phyloP scores from a whole-genome alignment of 2,113 vertebrate species.

The Corynorhinus townsendii region DNA sequence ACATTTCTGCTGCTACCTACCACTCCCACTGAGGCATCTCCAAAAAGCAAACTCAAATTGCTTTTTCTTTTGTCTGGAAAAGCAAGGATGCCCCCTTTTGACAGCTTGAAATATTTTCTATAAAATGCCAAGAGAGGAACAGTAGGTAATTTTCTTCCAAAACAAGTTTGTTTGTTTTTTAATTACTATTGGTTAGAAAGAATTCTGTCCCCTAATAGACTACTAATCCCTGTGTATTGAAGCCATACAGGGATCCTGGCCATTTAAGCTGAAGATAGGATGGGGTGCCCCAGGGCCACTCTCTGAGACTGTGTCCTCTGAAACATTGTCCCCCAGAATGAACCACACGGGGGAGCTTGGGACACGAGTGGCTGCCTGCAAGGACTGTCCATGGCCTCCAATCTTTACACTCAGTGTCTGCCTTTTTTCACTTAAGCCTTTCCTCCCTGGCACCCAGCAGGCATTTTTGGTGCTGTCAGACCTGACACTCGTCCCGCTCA shows the following conservation, averaged over 20 bases:
- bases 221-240: not conserved
- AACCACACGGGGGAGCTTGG: not conserved
- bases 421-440: conserved; percentile 15
- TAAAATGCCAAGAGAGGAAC: conserved; percentile 68
- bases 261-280: not conserved
- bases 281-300: rapidly evolving
- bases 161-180: not conserved
- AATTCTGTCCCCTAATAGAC: not conserved
- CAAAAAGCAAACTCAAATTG: conserved; percentile 31
- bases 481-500: not conserved
- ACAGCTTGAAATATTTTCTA: conserved; percentile 73
- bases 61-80: conserved; percentile 71
- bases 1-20: conserved; percentile 12
- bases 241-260: rapidly evolving
- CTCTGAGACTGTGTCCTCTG: not conserved
- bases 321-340: not conserved
- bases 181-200: conserved; percentile 1
- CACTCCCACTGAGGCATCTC: conserved; percentile 12
- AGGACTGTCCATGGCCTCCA: not conserved
- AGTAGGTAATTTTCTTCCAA: conserved; percentile 58
- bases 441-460: not conserved
- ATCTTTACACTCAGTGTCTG: not conserved
- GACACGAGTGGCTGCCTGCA: not conserved
- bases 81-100: conserved; percentile 84
- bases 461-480: not conserved